A percentile compares a stretch with the other conserved stretches of the same genome.
Conservation (phyloP, 1,140 invertebrate genomes). For the Magallana gigas region DNA sequence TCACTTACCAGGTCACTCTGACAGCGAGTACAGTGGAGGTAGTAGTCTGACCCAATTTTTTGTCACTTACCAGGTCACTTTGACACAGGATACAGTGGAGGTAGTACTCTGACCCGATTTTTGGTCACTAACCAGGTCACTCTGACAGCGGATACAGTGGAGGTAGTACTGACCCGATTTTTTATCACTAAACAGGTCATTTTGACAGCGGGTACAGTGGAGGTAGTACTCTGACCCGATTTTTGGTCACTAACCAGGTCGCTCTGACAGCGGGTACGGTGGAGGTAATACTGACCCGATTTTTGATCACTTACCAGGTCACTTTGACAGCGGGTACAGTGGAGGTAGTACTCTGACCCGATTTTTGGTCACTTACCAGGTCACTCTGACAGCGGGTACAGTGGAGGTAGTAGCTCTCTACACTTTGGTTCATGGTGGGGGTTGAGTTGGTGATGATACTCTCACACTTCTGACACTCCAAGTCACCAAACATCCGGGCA, state of each 20-base stretch:
- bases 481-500: constrained; percentile 72
- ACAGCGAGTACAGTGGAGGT: constrained; percentile 61
- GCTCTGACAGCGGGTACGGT: constrained; percentile 54
- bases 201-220: too few species aligned
- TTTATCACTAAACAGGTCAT: constrained; percentile 52
- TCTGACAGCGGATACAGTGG: neutral
- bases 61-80: too few species aligned
- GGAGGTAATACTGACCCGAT: constrained; percentile 52
- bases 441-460: constrained; percentile 46
- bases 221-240: constrained; percentile 52
- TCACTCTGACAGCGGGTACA: constrained; percentile 52
- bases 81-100: too few species aligned
- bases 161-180: constrained; percentile 52
- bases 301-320: too few species aligned
- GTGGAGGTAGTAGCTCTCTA: constrained; percentile 60
- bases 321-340: neutral
- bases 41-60: too few species aligned
- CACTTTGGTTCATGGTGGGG: constrained; percentile 9
- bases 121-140: constrained; percentile 53
- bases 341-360: constrained; percentile 52
- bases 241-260: constrained; percentile 52
- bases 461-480: constrained; percentile 72
- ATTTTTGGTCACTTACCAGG: constrained; percentile 52
- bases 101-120: constrained; percentile 40
- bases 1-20: constrained; percentile 56